Evolutionary conservation across 1,140 invertebrate genomes (phyloP).

Genomic region (Platorchestia sp.): DNA sequence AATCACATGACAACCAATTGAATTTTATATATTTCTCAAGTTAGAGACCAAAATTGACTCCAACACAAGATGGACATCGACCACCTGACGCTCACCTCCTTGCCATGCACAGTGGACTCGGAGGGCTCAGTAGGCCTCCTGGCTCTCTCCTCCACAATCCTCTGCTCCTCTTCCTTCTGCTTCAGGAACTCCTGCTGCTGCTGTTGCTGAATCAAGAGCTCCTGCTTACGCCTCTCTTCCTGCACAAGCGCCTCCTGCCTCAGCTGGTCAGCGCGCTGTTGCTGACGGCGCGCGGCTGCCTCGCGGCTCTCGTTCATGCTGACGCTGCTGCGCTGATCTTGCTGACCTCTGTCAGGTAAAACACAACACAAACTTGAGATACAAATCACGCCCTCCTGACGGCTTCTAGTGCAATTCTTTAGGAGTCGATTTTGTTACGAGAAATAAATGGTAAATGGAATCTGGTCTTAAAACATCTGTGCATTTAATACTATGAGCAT

Average conservation of each 20-base stretch:
- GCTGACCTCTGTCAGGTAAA: neutral
- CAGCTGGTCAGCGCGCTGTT: conserved; percentile 56
- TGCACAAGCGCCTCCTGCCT: conserved; percentile 59
- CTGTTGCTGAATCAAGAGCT: conserved; percentile 63
- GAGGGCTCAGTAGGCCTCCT: conserved; percentile 70
- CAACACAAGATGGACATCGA: too few species aligned
- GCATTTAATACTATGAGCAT: neutral
- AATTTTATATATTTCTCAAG: neutral
- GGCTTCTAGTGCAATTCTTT: neutral
- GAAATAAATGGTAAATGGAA: neutral
- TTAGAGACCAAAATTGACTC: neutral
- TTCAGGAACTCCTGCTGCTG: conserved; percentile 60
- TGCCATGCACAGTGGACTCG: conserved; percentile 88
- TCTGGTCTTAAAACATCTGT: neutral
- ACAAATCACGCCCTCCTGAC: neutral
- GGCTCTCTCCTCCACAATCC: conserved; percentile 34
- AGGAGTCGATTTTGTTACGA: neutral
- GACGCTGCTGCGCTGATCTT: conserved; percentile 2
- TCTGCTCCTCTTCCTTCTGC: conserved; percentile 59
- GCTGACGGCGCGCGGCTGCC: conserved; percentile 58
- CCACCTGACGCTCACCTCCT: conserved; percentile 77
- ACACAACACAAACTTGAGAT: neutral
- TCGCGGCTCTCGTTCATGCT: conserved; percentile 58
- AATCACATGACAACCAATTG: neutral
- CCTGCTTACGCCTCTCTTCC: conserved; percentile 58